phyloP scores from a whole-genome alignment of 2,888 invertebrate genomes.

The Metallyticus violacea region DNA sequence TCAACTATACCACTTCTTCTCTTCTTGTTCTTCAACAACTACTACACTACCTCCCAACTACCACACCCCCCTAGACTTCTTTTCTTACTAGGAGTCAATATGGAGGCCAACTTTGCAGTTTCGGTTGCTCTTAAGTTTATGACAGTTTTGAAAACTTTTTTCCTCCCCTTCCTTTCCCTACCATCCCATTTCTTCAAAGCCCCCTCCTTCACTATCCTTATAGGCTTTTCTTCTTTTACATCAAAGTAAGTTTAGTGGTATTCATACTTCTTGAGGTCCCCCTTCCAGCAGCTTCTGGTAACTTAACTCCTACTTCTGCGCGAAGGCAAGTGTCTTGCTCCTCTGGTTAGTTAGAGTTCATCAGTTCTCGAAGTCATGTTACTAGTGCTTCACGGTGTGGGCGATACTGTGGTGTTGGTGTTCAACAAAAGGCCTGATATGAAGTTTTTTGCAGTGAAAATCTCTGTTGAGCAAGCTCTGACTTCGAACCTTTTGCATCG shows the following conservation, averaged over 20 bases:
- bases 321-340: neutral
- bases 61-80: conserved; percentile 13
- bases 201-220: conserved; percentile 27
- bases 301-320: conserved; percentile 18
- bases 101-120: conserved; percentile 32
- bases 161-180: conserved; percentile 33
- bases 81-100: conserved; percentile 30
- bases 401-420: neutral
- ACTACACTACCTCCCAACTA: conserved; percentile 16
- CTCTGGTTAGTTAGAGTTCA: neutral
- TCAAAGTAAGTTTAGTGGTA: conserved; percentile 28
- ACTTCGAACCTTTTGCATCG: neutral
- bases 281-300: conserved; percentile 25
- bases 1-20: conserved; percentile 29
- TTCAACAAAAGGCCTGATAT: too few species aligned
- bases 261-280: conserved; percentile 18
- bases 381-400: neutral
- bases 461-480: neutral
- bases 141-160: conserved; percentile 48
- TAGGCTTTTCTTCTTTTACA: conserved; percentile 30
- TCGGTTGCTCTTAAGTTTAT: conserved; percentile 43
- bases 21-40: conserved; percentile 17
- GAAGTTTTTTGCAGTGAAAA: neutral
- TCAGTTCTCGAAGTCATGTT: neutral
- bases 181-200: too few species aligned